phyloP scores from a whole-genome alignment of 2,113 vertebrate genomes.

The Hyaena hyaena region DNA sequence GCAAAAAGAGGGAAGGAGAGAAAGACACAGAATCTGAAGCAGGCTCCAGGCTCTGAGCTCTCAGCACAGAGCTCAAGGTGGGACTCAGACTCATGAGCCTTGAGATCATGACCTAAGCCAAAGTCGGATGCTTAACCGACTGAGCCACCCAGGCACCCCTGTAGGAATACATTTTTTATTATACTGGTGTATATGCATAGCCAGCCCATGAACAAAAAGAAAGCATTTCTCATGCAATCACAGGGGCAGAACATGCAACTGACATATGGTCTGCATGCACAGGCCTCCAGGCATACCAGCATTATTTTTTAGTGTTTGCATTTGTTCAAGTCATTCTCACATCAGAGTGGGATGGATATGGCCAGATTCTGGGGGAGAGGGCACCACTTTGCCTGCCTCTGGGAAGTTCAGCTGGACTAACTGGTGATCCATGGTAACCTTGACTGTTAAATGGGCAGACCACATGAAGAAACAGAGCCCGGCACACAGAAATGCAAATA shows the following conservation, averaged over 20 bases:
- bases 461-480: not conserved
- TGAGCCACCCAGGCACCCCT: too few relatives aligned
- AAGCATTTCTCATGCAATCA: not conserved
- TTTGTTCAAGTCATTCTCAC: not conserved
- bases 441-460: not conserved
- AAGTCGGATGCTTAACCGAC: too few relatives aligned
- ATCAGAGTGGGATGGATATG: not conserved
- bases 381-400: not conserved
- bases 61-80: too few relatives aligned
- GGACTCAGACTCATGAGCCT: too few relatives aligned
- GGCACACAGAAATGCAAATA: not conserved
- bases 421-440: not conserved
- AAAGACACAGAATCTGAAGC: too few relatives aligned
- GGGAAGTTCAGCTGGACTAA: not conserved
- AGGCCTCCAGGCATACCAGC: not conserved
- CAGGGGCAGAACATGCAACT: not conserved
- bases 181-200: not conserved
- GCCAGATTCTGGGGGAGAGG: not conserved
- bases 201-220: not conserved
- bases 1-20: too few relatives aligned
- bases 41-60: too few relatives aligned
- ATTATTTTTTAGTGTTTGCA: not conserved
- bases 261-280: not conserved
- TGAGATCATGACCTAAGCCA: too few relatives aligned
- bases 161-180: not conserved